Conservation (phyloP, 2,797 vertebrate genomes). For the Typhlichthys subterraneus region DNA sequence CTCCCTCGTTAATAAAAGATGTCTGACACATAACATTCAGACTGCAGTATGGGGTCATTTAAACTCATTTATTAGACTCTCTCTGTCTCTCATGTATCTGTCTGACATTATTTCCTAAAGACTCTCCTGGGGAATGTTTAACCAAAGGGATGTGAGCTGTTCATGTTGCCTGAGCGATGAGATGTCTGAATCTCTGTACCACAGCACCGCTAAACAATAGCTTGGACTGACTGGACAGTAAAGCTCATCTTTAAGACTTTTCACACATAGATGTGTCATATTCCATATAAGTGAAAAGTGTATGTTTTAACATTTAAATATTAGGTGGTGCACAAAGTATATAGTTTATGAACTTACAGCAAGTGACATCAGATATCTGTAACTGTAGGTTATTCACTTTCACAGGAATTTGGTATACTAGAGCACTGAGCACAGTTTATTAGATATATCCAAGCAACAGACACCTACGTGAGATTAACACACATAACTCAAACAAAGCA, state of each 20-base stretch:
- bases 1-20: constrained; percentile 36
- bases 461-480: too few species aligned
- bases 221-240: not conserved
- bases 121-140: constrained; percentile 13
- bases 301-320: too few species aligned
- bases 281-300: too few species aligned
- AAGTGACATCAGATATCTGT: too few species aligned
- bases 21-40: constrained; percentile 3
- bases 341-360: too few species aligned
- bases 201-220: constrained; percentile 1
- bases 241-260: constrained; percentile 3
- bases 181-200: not conserved
- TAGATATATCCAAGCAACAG: too few species aligned
- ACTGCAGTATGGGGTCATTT: not conserved
- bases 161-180: constrained; percentile 26
- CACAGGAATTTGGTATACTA: too few species aligned
- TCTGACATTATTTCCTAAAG: constrained; percentile 16
- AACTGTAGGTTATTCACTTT: too few species aligned
- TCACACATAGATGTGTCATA: not conserved
- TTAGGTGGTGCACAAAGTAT: too few species aligned
- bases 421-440: too few species aligned
- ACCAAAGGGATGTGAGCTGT: constrained; percentile 32
- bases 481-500: too few species aligned
- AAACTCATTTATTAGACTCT: not conserved
- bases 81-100: not conserved